phyloP scores from a whole-genome alignment of 2,113 vertebrate genomes.

The Condylura cristata region DNA sequence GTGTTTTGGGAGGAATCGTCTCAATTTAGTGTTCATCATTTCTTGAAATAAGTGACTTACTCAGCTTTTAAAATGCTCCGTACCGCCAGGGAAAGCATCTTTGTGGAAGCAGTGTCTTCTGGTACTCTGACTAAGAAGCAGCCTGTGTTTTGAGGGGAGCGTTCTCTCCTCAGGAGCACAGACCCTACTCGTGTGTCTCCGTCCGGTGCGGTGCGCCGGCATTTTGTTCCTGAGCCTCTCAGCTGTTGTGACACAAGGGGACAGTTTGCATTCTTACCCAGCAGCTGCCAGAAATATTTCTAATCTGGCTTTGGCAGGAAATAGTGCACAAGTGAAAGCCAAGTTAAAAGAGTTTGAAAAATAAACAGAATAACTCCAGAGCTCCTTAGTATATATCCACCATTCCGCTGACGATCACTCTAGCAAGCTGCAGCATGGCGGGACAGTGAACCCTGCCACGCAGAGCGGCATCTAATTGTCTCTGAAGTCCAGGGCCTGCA shows the following conservation, averaged over 20 bases:
- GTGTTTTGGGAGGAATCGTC: neutral
- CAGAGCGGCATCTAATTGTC: neutral
- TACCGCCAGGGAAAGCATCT: constrained; percentile 2
- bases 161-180: neutral
- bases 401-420: neutral
- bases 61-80: constrained; percentile 4
- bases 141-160: neutral
- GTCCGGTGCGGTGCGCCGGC: neutral
- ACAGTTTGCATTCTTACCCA: constrained; percentile 64
- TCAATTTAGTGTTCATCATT: neutral
- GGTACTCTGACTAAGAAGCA: neutral
- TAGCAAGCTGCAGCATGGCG: neutral
- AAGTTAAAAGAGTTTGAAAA: constrained; percentile 67
- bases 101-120: neutral
- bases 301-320: constrained; percentile 77
- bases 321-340: constrained; percentile 65
- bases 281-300: constrained; percentile 70
- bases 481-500: neutral
- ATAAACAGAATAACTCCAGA: constrained; percentile 55
- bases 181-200: neutral
- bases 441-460: neutral
- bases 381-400: neutral
- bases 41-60: neutral
- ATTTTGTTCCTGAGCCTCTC: constrained; percentile 61
- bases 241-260: constrained; percentile 63